phyloP scores from a whole-genome alignment of 2,113 vertebrate genomes.

The Stigmatopora argus region DNA sequence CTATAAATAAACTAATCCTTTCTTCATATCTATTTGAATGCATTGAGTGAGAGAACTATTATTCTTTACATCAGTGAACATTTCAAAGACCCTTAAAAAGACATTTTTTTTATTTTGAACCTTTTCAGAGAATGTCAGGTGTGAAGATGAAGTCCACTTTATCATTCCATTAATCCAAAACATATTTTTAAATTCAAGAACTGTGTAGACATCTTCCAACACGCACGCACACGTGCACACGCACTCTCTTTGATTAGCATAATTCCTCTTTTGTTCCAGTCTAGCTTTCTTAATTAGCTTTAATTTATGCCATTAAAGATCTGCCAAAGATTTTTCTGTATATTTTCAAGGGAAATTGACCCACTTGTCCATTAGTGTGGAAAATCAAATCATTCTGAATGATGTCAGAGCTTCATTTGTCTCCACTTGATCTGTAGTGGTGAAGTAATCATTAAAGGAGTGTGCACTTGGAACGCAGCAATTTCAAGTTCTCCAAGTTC shows the following conservation, averaged over 20 bases:
- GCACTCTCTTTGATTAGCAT: constrained; percentile 25
- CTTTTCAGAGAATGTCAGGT: not conserved
- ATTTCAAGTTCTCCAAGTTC: constrained; percentile 24
- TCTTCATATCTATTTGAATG: not conserved
- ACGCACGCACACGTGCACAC: not conserved
- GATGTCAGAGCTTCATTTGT: constrained; percentile 34
- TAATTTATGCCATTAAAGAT: constrained; percentile 53
- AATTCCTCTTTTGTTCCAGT: constrained; percentile 19
- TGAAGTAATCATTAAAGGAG: constrained; percentile 36
- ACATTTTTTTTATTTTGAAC: constrained; percentile 4
- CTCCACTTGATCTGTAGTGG: constrained; percentile 9
- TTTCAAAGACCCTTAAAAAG: not conserved
- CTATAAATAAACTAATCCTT: too few species aligned
- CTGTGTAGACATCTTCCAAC: constrained; percentile 14
- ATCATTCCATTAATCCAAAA: constrained; percentile 11
- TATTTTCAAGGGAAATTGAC: constrained; percentile 37
- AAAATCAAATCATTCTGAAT: constrained; percentile 51
- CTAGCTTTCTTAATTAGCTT: constrained; percentile 39
- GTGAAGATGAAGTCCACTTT: constrained; percentile 1
- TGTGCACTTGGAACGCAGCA: constrained; percentile 23
- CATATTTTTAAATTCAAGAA: constrained; percentile 14
- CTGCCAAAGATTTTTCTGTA: constrained; percentile 21
- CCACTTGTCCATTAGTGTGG: constrained; percentile 54
- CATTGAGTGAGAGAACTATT: not conserved
- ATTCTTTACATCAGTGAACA: not conserved